Conservation (phyloP, 2,888 invertebrate species). For the Steinernema hermaphroditum region DNA sequence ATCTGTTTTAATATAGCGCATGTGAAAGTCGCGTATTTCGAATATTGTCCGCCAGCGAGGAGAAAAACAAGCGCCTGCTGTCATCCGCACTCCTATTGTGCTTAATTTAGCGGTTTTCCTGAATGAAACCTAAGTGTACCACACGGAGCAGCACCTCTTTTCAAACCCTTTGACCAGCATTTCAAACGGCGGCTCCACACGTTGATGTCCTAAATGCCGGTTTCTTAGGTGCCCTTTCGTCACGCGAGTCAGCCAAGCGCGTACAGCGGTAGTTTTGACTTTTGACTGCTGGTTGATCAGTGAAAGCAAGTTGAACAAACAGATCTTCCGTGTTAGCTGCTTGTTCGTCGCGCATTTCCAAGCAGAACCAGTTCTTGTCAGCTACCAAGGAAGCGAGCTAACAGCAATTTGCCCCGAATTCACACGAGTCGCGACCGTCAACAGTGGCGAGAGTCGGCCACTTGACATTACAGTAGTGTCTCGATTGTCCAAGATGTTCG, state of each 20-base stretch:
- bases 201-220: too few species aligned
- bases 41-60: background rate
- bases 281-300: background rate
- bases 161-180: too few species aligned
- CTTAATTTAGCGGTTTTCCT: background rate
- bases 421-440: slow-evolving; percentile 25
- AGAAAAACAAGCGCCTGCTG: slow-evolving; percentile 14
- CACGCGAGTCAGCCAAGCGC: slow-evolving; percentile 3
- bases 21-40: slow-evolving; percentile 10
- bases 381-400: slow-evolving; percentile 23
- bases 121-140: too few species aligned
- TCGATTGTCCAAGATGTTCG: background rate
- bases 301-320: slow-evolving; percentile 28
- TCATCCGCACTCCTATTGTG: background rate
- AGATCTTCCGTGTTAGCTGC: slow-evolving; percentile 28
- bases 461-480: slow-evolving; percentile 26
- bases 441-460: slow-evolving; percentile 13
- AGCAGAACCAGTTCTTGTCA: slow-evolving; percentile 15
- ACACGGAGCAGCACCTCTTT: too few species aligned
- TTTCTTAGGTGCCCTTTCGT: background rate
- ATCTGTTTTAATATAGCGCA: slow-evolving; percentile 2
- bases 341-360: slow-evolving; percentile 19
- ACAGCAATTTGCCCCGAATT: slow-evolving; percentile 26
- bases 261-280: background rate
- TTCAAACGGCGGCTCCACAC: too few species aligned